Evolutionary conservation across 1,140 invertebrate species (phyloP).

Genomic region (Drosophila funebris): DNA sequence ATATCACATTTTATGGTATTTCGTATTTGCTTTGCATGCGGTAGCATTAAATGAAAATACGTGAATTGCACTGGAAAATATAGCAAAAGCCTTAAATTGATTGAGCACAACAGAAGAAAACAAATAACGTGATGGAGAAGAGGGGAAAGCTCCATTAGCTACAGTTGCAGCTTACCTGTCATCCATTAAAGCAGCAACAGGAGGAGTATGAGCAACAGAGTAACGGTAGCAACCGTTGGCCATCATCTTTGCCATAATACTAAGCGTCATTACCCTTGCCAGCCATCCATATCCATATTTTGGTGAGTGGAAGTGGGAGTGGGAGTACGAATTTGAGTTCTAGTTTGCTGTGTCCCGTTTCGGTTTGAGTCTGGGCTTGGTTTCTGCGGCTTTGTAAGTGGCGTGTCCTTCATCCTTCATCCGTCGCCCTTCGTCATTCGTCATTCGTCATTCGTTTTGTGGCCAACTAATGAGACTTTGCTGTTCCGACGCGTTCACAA

Average conservation of each 20-base stretch:
- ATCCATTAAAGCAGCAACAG: constrained; percentile 33
- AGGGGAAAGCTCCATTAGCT: constrained; percentile 23
- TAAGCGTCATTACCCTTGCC: constrained; percentile 71
- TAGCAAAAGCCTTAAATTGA: constrained; percentile 53
- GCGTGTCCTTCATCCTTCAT: not conserved
- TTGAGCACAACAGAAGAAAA: constrained; percentile 43
- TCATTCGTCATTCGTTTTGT: constrained; percentile 46
- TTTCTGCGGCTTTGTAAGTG: constrained; percentile 32
- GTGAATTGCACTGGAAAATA: constrained; percentile 38
- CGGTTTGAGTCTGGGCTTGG: not conserved
- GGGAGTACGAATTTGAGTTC: not conserved
- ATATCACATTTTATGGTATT: constrained; percentile 29
- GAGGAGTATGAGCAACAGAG: not conserved
- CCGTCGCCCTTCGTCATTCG: not conserved
- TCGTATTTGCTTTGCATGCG: constrained; percentile 58
- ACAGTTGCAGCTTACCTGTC: constrained; percentile 32
- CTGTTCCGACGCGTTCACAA: constrained; percentile 67
- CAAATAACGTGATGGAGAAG: not conserved
- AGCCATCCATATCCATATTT: constrained; percentile 55
- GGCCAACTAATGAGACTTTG: constrained; percentile 79
- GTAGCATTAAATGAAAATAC: constrained; percentile 45
- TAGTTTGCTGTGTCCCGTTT: not conserved
- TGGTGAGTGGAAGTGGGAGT: not conserved
- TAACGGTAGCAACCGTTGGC: constrained; percentile 19
- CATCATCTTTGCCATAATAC: constrained; percentile 76